These are phyloP conservation scores for Panzeria rudis DNA, from an alignment of 2,888 invertebrate genomes.

Conservation along the genomic window DNA sequence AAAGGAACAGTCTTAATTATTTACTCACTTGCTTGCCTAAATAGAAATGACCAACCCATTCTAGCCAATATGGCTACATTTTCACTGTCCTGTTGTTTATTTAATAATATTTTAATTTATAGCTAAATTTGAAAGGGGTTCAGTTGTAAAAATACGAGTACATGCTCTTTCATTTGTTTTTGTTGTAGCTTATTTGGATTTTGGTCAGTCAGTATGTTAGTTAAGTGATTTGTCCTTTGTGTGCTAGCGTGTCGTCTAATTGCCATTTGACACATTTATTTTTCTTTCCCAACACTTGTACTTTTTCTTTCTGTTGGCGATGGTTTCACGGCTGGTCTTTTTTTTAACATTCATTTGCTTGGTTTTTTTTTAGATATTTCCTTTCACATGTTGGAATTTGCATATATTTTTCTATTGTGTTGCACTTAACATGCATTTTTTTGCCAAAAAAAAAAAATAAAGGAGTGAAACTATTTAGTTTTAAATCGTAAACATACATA, in stretches of 20 bases:
- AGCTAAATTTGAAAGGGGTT: conserved; percentile 24
- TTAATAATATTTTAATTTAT: conserved; percentile 43
- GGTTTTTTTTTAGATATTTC: conserved; percentile 33
- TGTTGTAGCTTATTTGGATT: background rate
- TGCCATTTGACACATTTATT: conserved; percentile 67
- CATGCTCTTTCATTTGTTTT: background rate
- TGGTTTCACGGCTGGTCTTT: conserved; percentile 36
- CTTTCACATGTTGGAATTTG: conserved; percentile 63
- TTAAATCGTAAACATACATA: background rate
- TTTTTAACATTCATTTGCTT: conserved; percentile 14
- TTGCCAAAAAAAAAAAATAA: background rate
- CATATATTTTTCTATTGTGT: conserved; percentile 60
- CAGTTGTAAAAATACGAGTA: background rate
- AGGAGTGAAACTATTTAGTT: conserved; percentile 12
- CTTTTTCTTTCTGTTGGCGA: conserved; percentile 33
- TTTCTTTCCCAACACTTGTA: conserved; percentile 27
- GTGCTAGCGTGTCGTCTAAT: conserved; percentile 64
- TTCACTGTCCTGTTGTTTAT: conserved; percentile 47
- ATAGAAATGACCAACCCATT: background rate
- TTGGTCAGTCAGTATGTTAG: background rate
- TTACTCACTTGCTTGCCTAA: conserved; percentile 12
- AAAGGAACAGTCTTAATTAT: conserved; percentile 27
- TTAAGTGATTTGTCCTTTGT: background rate
- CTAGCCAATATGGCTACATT: conserved; percentile 59
- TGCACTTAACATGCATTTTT: conserved; percentile 49